Base-by-base conservation (phyloP, 1,140 invertebrate genomes). In the Drosophila miranda region DNA sequence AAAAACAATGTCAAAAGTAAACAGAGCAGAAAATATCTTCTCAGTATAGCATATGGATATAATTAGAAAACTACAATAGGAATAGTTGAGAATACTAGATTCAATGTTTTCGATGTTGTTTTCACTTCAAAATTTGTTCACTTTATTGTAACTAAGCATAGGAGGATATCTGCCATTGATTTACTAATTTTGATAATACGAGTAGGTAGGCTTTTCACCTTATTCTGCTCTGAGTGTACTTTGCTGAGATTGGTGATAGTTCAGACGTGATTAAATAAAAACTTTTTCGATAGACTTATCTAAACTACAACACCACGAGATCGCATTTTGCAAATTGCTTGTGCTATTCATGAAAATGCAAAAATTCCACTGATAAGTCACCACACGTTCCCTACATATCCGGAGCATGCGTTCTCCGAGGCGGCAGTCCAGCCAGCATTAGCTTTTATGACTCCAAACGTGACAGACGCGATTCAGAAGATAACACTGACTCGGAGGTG, bases 361-460 rank as follows among this genome's bases (percentile, higher is more conserved):
- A 49, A 68, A 68, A 56, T 53, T 9, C 4, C 2, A 7, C 7
- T 8, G 64, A 68, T 68, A 67, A 67, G 16, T 34, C 19, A 21
- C 14, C 62, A 30, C 61, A 68, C 63, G 66, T 68, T 68, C 62
- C 9, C 9, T 5, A 14, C 4, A 28, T 16, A 68, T 68, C 30
- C 34, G 7, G 21, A 41, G 8, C 44, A 52, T 64, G 14, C 11
- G 38, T 26, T 6, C 34, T 6, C n/a, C 11, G 6, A 6, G 14
- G 8, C 6, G 43, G 19, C 9, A 19, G 16, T 19, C 9, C 30
- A 9, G 1, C 9, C 0, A 34, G 30, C 9, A 34, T 34, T 11
- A 34, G 11, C 34, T 14, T 57, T 49, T 64, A 56, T 38, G 13
- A 41, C 14, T 48, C 1, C 28, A 73, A 74, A 74, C 70, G 70